These are phyloP conservation scores for Kuschelorhynchus macadamiae DNA, from an alignment of 2,888 invertebrate species.

Conservation along the genomic window DNA sequence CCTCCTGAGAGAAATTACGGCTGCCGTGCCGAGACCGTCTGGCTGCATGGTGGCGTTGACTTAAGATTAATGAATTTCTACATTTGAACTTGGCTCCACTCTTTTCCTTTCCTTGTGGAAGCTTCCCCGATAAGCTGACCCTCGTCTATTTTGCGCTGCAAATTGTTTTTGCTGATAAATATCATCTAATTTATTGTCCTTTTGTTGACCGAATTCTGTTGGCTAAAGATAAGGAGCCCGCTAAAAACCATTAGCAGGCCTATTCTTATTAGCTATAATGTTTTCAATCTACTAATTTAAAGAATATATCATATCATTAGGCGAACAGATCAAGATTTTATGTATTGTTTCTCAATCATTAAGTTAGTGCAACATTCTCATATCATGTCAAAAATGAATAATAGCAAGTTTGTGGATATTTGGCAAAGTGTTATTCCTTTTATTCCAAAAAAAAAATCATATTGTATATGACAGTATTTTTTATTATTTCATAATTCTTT, in stretches of 20 bases:
- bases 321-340: no score
- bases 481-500: no score
- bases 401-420: no score
- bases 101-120: constrained; percentile 40
- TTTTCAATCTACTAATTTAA: no score
- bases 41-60: constrained; percentile 30
- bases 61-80: constrained; percentile 55
- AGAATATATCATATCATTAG: no score
- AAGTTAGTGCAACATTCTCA: no score
- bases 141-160: constrained; percentile 45
- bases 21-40: constrained; percentile 38
- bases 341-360: no score
- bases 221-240: constrained; percentile 25
- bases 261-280: no score
- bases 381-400: no score
- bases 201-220: constrained; percentile 34
- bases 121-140: constrained; percentile 50
- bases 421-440: no score
- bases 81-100: constrained; percentile 52
- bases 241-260: constrained; percentile 17
- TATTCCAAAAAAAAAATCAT: no score
- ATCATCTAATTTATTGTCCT: constrained; percentile 45
- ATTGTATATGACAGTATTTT: no score
- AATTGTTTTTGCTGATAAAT: constrained; percentile 54
- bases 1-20: constrained; percentile 50